These are phyloP conservation scores for Neogobius melanostomus DNA, from an alignment of 2,113 vertebrate genomes.

Conservation along the genomic window DNA sequence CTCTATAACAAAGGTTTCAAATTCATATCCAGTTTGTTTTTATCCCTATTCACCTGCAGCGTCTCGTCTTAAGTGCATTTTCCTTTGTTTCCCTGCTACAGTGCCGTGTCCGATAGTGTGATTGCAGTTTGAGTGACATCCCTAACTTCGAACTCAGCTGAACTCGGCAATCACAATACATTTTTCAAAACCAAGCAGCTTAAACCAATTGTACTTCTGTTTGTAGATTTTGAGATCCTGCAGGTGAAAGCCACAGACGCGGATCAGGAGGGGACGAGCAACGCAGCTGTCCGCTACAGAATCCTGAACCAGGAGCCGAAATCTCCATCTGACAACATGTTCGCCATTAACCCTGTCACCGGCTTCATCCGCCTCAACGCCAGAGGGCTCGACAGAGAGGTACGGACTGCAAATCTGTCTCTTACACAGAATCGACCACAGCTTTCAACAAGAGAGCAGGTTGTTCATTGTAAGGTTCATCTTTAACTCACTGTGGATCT, in stretches of 20 bases:
- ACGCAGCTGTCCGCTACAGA: slow-evolving; percentile 78
- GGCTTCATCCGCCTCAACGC: slow-evolving; percentile 80
- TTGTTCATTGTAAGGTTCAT: not conserved
- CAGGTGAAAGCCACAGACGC: slow-evolving; percentile 78
- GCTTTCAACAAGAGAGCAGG: too few species aligned
- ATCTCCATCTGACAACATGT: slow-evolving; percentile 50
- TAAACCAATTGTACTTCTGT: not conserved
- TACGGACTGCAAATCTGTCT: slow-evolving; percentile 39
- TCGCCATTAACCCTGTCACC: slow-evolving; percentile 73
- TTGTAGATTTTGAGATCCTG: slow-evolving; percentile 80
- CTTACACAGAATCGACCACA: too few species aligned
- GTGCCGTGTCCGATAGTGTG: too few species aligned
- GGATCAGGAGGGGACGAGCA: slow-evolving; percentile 70
- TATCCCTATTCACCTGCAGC: too few species aligned
- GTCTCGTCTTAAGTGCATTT: too few species aligned
- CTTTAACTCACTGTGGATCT: slow-evolving; percentile 2
- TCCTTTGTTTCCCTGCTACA: too few species aligned
- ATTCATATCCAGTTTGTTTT: too few species aligned
- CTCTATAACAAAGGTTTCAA: too few species aligned
- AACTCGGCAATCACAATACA: too few species aligned
- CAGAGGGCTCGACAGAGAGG: slow-evolving; percentile 84
- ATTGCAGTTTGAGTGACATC: too few species aligned
- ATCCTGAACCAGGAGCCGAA: slow-evolving; percentile 77
- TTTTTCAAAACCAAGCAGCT: too few species aligned
- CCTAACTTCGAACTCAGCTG: too few species aligned